Evolutionary conservation across 1,140 invertebrate genomes (phyloP), one percentile per base, ranked within the genome.

Genomic region (Psilanteris sp.): DNA sequence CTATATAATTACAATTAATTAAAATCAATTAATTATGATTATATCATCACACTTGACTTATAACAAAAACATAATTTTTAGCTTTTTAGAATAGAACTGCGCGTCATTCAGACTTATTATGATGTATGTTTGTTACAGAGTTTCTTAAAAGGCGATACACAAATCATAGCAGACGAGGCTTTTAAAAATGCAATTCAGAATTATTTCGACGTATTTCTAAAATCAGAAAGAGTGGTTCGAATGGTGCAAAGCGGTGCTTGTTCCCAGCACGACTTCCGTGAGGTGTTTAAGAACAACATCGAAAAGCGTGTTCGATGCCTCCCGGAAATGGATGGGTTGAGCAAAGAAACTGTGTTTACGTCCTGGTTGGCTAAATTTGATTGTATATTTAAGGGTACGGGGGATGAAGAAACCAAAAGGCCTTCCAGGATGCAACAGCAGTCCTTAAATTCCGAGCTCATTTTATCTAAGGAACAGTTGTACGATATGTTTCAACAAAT

Each of bases 401-500:
- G 94, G 26, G 95, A 97, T 79, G 96, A 97, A 74, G 96, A 97
- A 79, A 91, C 92, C 26, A 96, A 96, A 85, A 90, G 96, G 85
- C 94, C 95, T 24, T 93, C 94, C 26, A 90, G 94, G 77, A 92
- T 94, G 83, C 94, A 96, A 90, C 94, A 96, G 84, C 94, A 95
- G 89, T 95, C 94, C 44, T 89, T 97, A 31, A 96, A 97, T 84
- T 96, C 95, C 24, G 97, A 98, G 85, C 90, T 95, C 72, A 96
- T 98, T 81, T 90, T 98, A 57, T 96, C 95, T 52, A 98, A 98
- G 89, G 97, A 99, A 84, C 97, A 98, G 88, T 92, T 99, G 0
- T 99, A 98, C 89, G 98, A 99, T 89, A 98, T 99, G 96, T 99
- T 99, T 89, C 98, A 99, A 87, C 97, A 99, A 89, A 98, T 99